Evolutionary conservation across 2,113 vertebrate genomes (phyloP).

Genomic region (Hydrochoerus hydrochaeris): DNA sequence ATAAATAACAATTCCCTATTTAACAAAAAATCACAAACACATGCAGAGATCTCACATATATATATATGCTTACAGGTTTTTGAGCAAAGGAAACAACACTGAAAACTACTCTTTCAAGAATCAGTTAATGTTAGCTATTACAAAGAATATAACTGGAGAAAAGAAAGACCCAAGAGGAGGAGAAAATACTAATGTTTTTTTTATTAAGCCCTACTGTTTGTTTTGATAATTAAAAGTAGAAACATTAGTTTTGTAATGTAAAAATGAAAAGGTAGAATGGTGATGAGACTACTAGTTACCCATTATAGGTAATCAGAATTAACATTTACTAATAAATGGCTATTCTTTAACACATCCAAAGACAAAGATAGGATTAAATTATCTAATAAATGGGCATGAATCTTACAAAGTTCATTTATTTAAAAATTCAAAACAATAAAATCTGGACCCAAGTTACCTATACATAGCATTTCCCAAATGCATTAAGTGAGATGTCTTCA

Average conservation of each 20-base stretch:
- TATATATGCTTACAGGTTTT: background rate
- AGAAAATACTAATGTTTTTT: constrained; percentile 14
- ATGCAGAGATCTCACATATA: background rate
- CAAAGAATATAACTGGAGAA: background rate
- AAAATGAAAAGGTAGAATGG: background rate
- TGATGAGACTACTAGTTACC: background rate
- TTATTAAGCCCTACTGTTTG: constrained; percentile 22
- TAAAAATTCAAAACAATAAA: constrained; percentile 47
- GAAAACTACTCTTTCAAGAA: background rate
- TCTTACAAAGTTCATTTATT: constrained; percentile 50
- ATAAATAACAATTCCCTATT: background rate
- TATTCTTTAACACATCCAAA: constrained; percentile 15
- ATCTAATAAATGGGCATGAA: background rate
- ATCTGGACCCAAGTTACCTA: constrained; percentile 20
- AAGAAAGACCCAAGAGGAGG: background rate
- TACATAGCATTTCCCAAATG: constrained; percentile 3
- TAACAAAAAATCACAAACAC: constrained; percentile 2
- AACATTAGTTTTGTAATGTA: background rate
- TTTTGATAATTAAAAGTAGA: background rate
- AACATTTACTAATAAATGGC: constrained; percentile 41
- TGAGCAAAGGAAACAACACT: constrained; percentile 52
- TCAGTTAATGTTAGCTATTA: background rate
- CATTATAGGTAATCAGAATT: constrained; percentile 17
- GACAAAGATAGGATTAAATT: constrained; percentile 48
- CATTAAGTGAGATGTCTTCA: constrained; percentile 39